Percentiles rank a stretch among this genome's conserved stretches.
Evolutionary conservation across 37 sponge, comb jelly and placozoan genomes (phyloP).

Genomic region (Bolinopsis microptera): DNA sequence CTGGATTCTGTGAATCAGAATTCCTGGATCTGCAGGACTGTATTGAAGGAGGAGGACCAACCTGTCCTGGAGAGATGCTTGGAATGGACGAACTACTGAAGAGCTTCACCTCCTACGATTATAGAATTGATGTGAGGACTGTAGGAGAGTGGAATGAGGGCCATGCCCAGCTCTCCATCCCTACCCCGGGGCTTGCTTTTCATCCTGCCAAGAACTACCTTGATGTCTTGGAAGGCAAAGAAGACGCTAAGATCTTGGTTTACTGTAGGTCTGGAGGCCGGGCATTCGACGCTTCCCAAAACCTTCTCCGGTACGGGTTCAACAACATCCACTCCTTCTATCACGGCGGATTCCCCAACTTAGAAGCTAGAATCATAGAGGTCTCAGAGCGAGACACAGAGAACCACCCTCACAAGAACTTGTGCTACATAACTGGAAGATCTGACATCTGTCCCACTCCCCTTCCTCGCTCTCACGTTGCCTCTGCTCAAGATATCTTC

Average conservation of each 20-base stretch:
- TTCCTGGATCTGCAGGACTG: slow-evolving; percentile 62
- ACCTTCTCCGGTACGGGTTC: slow-evolving; percentile 56
- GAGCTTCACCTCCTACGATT: not conserved
- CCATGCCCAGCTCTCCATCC: slow-evolving; percentile 47
- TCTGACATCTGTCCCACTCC: slow-evolving; percentile 50
- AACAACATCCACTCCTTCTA: slow-evolving; percentile 38
- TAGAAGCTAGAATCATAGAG: not conserved
- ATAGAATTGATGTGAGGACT: slow-evolving; percentile 63
- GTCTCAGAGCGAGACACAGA: not conserved
- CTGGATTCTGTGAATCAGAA: slow-evolving; percentile 38
- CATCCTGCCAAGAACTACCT: not conserved
- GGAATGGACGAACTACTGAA: not conserved
- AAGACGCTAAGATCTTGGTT: not conserved
- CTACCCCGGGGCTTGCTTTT: slow-evolving; percentile 8
- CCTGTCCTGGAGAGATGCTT: slow-evolving; percentile 13
- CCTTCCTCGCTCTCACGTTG: not conserved
- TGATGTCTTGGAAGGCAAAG: not conserved
- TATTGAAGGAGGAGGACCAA: slow-evolving; percentile 25
- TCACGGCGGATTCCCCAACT: slow-evolving; percentile 44
- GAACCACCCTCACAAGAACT: not conserved
- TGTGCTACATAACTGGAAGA: not conserved
- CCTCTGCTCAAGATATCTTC: not conserved
- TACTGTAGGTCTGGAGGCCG: slow-evolving; percentile 55
- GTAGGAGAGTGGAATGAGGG: slow-evolving; percentile 13
- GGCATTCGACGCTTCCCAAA: not conserved